Base-by-base conservation (phyloP, 2,113 vertebrate genomes). In the Prionailurus viverrinus region DNA sequence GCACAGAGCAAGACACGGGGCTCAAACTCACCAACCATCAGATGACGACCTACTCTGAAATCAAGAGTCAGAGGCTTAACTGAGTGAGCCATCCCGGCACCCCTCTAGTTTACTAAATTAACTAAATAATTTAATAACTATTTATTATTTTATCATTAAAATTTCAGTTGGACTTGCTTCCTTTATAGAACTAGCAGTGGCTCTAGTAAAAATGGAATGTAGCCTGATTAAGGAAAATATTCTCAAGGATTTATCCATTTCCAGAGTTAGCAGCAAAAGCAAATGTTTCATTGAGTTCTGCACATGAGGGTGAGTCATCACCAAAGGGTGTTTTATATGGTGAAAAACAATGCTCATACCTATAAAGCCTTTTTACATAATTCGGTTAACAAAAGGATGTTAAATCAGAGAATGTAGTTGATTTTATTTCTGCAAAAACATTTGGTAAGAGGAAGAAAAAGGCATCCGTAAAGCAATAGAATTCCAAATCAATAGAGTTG, bases 331-430 rank as follows among this genome's bases (percentile, higher is more conserved):
- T 92, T 95, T 86, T 91, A 95, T 94, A 58, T 66, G 55, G 58
- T 86, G 41, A 85, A 91, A 95, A 94, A 41, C 45, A 92, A 66
- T 94, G 33, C 15, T 89, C 23, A 25, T 74, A 84, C 45, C 80
- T 92, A 23, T 76, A 68, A 66, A 92, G 84, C 39, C 23, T 86
- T 97, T 94, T 89, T 93, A 80, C 21, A 79, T 92, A 92, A 98
- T 97, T 96, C 95, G 25, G 48, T 97, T 95, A 93, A 90, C 63
- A 91, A 97, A 97, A 41, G 13, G 11, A 58, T 69, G 27, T 94
- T 66, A 92, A 93, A 97, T 96, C 33, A 81, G 31, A 95, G 94
- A 93, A 93, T 84, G 25, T 15, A 89, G 89, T 76, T 65, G 69
- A 94, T 95, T 83, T 95, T 82, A 66, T 93, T 89, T 88, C 48